These are phyloP conservation scores for Enteromius paludinosus DNA, from an alignment of 2,797 vertebrate genomes.

Conservation along the genomic window DNA sequence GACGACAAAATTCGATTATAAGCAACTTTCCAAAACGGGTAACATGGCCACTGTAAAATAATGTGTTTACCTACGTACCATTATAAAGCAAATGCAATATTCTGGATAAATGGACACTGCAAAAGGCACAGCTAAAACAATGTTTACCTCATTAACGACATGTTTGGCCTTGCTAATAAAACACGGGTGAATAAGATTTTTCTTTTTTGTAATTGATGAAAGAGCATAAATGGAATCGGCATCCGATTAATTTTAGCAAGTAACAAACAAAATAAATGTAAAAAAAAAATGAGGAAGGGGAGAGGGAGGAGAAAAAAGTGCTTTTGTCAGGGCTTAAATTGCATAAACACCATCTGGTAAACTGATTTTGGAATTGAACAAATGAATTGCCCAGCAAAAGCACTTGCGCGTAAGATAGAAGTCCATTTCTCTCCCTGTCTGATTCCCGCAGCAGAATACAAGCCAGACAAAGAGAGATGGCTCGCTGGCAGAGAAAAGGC, in stretches of 20 bases:
- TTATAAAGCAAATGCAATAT: constrained; percentile 25
- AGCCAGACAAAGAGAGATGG: constrained; percentile 66
- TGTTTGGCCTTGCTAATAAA: constrained; percentile 54
- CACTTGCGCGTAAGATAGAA: constrained; percentile 60
- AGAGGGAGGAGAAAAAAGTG: constrained; percentile 54
- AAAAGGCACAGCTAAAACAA: neutral
- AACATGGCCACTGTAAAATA: neutral
- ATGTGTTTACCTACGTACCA: constrained; percentile 40
- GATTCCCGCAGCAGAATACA: constrained; percentile 65
- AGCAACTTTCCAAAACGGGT: neutral
- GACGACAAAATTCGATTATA: neutral
- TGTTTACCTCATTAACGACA: constrained; percentile 51
- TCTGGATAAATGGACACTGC: constrained; percentile 18
- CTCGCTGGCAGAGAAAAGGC: constrained; percentile 58
- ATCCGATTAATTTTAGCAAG: constrained; percentile 69
- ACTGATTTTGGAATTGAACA: constrained; percentile 68
- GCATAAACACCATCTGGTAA: constrained; percentile 75
- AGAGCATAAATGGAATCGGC: constrained; percentile 66
- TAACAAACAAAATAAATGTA: constrained; percentile 43
- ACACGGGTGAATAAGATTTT: constrained; percentile 52
- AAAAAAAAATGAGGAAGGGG: constrained; percentile 19
- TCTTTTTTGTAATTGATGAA: constrained; percentile 74
- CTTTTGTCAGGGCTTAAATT: constrained; percentile 72
- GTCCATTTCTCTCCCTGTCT: constrained; percentile 68
- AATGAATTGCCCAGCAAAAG: constrained; percentile 62